phyloP scores from a whole-genome alignment of 2,113 vertebrate species.

The Gambusia holbrooki region DNA sequence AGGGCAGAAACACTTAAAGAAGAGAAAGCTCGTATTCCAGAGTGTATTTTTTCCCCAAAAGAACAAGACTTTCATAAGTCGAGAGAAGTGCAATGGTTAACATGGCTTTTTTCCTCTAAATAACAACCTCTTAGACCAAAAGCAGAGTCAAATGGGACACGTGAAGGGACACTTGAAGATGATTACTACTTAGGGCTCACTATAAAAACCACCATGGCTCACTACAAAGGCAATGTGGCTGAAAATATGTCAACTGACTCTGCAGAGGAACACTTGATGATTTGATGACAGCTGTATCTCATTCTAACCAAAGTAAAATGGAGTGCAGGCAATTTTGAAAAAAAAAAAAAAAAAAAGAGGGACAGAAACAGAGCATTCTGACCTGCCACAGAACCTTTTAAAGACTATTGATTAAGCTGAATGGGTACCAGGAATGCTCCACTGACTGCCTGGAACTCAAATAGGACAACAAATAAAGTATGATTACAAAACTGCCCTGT shows the following conservation, averaged over 20 bases:
- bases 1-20: neutral
- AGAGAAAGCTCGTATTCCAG: neutral
- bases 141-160: neutral
- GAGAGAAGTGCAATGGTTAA: neutral
- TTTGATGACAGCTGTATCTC: neutral
- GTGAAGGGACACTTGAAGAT: neutral
- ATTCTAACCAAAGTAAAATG: conserved; percentile 6
- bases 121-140: conserved; percentile 10
- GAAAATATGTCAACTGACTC: conserved; percentile 3
- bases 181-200: conserved; percentile 6
- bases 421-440: neutral
- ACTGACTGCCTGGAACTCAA: neutral
- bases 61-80: conserved; percentile 1
- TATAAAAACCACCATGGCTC: neutral
- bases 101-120: conserved; percentile 1
- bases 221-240: neutral
- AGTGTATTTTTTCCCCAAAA: neutral
- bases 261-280: conserved; percentile 14
- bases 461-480: neutral
- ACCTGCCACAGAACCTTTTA: conserved; percentile 1
- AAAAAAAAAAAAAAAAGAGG: neutral
- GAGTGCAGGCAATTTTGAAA: neutral
- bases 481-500: neutral
- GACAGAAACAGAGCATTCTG: conserved; percentile 4
- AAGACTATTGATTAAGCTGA: conserved; percentile 1